Base-by-base conservation (phyloP, 37 sponge, comb jelly and placozoan genomes). In the Amphimedon queenslandica region DNA sequence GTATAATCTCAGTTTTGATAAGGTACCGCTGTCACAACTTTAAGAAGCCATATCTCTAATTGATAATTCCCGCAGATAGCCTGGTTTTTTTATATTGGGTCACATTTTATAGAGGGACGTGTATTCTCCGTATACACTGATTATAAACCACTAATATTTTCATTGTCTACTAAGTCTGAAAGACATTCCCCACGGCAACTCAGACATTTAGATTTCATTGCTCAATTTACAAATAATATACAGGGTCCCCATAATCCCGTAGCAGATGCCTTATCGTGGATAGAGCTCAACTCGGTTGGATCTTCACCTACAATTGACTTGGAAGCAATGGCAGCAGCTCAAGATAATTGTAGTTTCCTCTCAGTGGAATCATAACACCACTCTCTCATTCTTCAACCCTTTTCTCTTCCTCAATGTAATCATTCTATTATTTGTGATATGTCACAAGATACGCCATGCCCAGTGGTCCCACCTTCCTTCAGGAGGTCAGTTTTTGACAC, bases 231-330 rank as follows among this genome's bases (percentile, higher is more conserved):
- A 1, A 16, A 37, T 3, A 66, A 70, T 56, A 80, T 80, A 20
- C 2, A 61, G 37, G 82, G 82, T 20, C 2, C 63, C n/a, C n/a
- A 51, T 35, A 79, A 79, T 36, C 13, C 43, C 2, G 80, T 51
- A 0, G 80, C 80, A 40, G 82, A 81, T 64, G 74, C 82, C 6
- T 42, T 81, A 35, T 81, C 82, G 0, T 37, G 82, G 1, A 37
- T 75, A 2, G 67, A 67, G 0, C 4, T 30, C 3, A 42, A 18
- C 51, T 16, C 66, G 8, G 1, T 5, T 73, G 4, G 72, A 64
- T 0, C 8, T 37, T 4, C 6, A 25, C 34, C 10, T 43, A 3
- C 27, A 16, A 36, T 82, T 55, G 82, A 82, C n/a, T 82, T 82
- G 63, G 2, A 37, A 13, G 75, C 75, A 34, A 72, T 81, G 68